Base-by-base conservation (phyloP, 2,888 invertebrate genomes). In the Folsomia candida region DNA sequence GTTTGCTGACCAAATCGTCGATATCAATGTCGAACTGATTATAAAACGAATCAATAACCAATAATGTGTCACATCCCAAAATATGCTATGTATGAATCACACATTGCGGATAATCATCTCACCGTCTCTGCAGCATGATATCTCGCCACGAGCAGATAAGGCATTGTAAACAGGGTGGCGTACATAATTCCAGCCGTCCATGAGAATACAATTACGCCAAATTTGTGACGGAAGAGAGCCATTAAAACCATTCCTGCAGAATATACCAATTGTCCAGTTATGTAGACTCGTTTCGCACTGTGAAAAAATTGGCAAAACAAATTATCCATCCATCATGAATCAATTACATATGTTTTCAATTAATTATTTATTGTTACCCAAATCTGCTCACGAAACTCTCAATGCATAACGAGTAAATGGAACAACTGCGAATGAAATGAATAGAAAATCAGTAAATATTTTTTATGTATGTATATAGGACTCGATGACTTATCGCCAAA, bases 101-200 rank as follows among this genome's bases (percentile, higher is more conserved):
- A 29, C 37, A 63, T 29, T 18, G 27, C 11, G 54, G 9, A 6
- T 63, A 28, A 24, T n/a, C 4, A 26, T 81, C 87, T 87, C 86
- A 95, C 97, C 86, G 88, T 90, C 80, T 92, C 91, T 72, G 89
- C 89, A n/a, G 93, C 90, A 82, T 97, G 97, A 83, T 97, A 97
- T 82, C 94, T 92, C 3, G 97, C 97, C 28, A 97, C 89, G 67
- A 97, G 86, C 47, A 97, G 85, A 82, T 96, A 97, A 1, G 97
- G 97, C 94, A 97, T 94, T 11, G 97, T 97, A 84, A 97, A 97
- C 27, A 97, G 87, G 0, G 97, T 97, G 18, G 97, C 95, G 84
- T 97, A 97, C 94, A 97, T 95, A 61, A 97, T 90, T 1, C 97
- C 97, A 1, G 97, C 95, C 0, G 94, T 91, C 88, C 94, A 93